Percentiles rank a stretch among this genome's conserved stretches.
phyloP scores from a whole-genome alignment of 2,888 invertebrate species.

The Nomada lathburiana region DNA sequence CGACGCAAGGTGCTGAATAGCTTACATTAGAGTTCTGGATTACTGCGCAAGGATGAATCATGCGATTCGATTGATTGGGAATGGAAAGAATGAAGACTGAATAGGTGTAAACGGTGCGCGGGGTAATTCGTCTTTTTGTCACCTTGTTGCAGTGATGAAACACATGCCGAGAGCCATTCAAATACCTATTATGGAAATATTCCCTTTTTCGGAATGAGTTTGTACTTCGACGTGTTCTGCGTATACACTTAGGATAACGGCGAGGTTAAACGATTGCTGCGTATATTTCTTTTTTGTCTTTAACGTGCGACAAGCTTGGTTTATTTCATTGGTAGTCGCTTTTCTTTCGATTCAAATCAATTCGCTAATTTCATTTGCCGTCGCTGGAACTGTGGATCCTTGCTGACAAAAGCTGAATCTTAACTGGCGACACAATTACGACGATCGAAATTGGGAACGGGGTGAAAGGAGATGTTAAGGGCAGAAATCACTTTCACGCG shows the following conservation, averaged over 20 bases:
- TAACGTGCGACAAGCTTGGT: too few relatives aligned
- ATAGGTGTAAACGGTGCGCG: slow-evolving; percentile 5
- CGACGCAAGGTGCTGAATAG: neutral
- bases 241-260: neutral
- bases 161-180: neutral
- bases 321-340: too few relatives aligned
- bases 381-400: too few relatives aligned
- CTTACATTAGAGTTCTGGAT: neutral
- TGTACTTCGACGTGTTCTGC: neutral
- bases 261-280: neutral
- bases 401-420: neutral
- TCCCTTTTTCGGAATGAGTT: neutral
- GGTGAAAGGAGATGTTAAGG: slow-evolving; percentile 28
- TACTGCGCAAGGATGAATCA: neutral
- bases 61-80: slow-evolving; percentile 1
- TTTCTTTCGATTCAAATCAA: too few relatives aligned
- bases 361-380: too few relatives aligned
- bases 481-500: slow-evolving; percentile 48
- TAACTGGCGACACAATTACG: neutral
- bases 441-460: slow-evolving; percentile 19
- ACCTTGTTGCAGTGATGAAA: neutral
- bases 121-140: slow-evolving; percentile 22
- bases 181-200: neutral
- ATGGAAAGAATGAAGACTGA: slow-evolving; percentile 16
- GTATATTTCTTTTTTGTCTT: neutral